Percentiles rank a stretch among this genome's conserved stretches.
Conservation (phyloP, 2,888 invertebrate species). For the Chouioia cunea region DNA sequence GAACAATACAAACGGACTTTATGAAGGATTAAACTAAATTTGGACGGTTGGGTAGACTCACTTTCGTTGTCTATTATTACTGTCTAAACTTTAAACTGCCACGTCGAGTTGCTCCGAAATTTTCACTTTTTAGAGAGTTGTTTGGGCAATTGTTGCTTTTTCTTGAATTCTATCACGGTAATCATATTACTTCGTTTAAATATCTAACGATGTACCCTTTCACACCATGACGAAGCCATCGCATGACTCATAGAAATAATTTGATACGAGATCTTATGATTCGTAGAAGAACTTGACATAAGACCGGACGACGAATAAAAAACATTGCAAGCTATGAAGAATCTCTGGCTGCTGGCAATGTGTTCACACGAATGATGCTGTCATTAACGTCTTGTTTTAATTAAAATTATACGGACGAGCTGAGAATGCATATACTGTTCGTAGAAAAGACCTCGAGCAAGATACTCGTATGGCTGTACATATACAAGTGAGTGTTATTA, state of each 20-base stretch:
- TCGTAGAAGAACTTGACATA: conserved; percentile 7
- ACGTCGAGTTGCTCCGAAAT: too few relatives aligned
- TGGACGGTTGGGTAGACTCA: neutral
- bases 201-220: too few relatives aligned
- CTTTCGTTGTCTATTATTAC: too few relatives aligned
- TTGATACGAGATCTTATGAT: neutral
- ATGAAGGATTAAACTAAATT: neutral
- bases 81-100: too few relatives aligned
- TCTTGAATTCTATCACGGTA: too few relatives aligned
- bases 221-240: too few relatives aligned
- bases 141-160: too few relatives aligned
- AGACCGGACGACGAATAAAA: neutral
- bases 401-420: conserved; percentile 27
- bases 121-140: too few relatives aligned
- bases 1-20: conserved; percentile 11
- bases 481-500: conserved; percentile 1
- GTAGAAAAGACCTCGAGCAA: conserved; percentile 3
- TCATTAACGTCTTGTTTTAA: conserved; percentile 38
- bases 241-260: too few relatives aligned
- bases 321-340: conserved; percentile 2
- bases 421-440: conserved; percentile 13
- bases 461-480: neutral
- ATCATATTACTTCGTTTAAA: too few relatives aligned
- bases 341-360: neutral
- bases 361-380: conserved; percentile 1